Base-by-base conservation (phyloP, 1,140 invertebrate species). In the Drosophila cardini region DNA sequence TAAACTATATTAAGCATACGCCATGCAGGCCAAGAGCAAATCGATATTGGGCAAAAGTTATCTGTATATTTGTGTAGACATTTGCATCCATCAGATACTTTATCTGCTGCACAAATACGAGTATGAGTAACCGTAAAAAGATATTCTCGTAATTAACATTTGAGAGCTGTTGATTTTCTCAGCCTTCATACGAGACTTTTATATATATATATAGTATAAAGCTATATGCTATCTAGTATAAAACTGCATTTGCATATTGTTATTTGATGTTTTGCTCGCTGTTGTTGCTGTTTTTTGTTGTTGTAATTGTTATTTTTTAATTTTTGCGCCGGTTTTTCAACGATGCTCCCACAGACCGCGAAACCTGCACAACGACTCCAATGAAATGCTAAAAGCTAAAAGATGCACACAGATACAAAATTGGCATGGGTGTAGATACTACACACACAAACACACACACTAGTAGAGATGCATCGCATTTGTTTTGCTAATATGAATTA, bases 401-500 rank as follows among this genome's bases (percentile, higher is more conserved):
- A 63, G 52, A 82, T 68, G 63, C 61, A 74, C 43, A 77, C 45
- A 58, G 38, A 52, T 63, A 75, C 46, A 55, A 50, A 9, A 42
- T 32, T 1, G 9, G 36, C n/a, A 38, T 36, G 13, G 21, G 15
- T 57, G 45, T 68, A 53, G 18, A 45, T 48, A 40, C 16, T 6
- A 64, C 32, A 73, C 16, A 72, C 9, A 52, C 18, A 72, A 6
- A 52, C 18, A 82, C 56, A 60, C 64, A 70, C 42, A 76, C 60
- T 69, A 32, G 50, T 2, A 7, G 36, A 32, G 55, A 56, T 15
- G 61, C 75, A 64, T 72, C 78, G 84, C 80, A 89, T 87, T 89
- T 87, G 83, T 87, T 87, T 89, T 70, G 83, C 83, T 87, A 87
- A 87, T 87, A 87, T 87, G 79, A 87, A 87, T 87, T 87, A 87